Percentiles rank a stretch among this genome's conserved stretches.
Evolutionary conservation across 2,113 vertebrate species (phyloP).

Genomic region (Platichthys stellatus): DNA sequence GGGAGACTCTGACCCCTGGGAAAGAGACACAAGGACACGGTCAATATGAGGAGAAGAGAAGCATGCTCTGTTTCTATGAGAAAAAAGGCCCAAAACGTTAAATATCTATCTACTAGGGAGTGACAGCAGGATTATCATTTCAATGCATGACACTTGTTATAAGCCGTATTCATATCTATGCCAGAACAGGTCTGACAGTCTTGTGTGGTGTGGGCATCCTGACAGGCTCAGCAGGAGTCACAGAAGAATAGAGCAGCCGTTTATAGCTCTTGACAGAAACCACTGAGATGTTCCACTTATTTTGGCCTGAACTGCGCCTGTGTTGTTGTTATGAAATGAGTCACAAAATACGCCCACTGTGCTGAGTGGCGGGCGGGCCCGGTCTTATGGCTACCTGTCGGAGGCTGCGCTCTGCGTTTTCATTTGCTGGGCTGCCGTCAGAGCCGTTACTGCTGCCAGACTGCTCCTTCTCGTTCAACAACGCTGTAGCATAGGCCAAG

Average conservation of each 20-base stretch:
- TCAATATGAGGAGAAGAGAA: background rate
- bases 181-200: slow-evolving; percentile 34
- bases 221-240: slow-evolving; percentile 39
- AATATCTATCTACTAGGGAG: background rate
- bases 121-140: slow-evolving; percentile 30
- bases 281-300: slow-evolving; percentile 37
- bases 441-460: slow-evolving; percentile 99
- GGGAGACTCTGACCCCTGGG: slow-evolving; percentile 95
- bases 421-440: slow-evolving; percentile 95
- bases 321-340: slow-evolving; percentile 33
- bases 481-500: slow-evolving; percentile 94
- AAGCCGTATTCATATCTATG: background rate
- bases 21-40: background rate
- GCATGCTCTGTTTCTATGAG: slow-evolving; percentile 1
- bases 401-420: slow-evolving; percentile 91
- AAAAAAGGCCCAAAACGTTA: background rate
- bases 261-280: slow-evolving; percentile 41
- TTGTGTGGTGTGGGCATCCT: slow-evolving; percentile 26
- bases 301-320: background rate
- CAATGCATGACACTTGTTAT: slow-evolving; percentile 13
- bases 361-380: background rate
- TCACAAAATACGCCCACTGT: slow-evolving; percentile 17
- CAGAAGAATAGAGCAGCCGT: slow-evolving; percentile 46
- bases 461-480: slow-evolving; percentile 97
- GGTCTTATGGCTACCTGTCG: slow-evolving; percentile 86